A percentile compares a stretch with the other conserved stretches of the same genome.
These are phyloP conservation scores for Ceratosolen solmsi DNA, from an alignment of 1,140 invertebrate species.

Conservation along the genomic window DNA sequence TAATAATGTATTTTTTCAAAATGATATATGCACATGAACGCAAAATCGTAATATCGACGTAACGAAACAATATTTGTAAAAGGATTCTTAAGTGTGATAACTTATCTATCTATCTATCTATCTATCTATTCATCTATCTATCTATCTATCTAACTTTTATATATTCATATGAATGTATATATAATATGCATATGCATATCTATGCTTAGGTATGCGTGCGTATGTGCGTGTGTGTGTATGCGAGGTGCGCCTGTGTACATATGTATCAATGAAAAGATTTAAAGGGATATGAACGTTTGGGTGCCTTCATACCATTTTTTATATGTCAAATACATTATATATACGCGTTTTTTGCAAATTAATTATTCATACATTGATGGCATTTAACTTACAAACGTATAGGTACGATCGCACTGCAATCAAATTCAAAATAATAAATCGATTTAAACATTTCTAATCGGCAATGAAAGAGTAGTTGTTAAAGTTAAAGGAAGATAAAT, in stretches of 20 bases:
- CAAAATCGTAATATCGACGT: background rate
- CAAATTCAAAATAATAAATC: background rate
- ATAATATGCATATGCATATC: too few relatives aligned
- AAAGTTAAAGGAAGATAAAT: constrained; percentile 30
- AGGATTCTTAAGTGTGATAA: constrained; percentile 10
- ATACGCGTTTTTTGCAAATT: background rate
- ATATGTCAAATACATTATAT: background rate
- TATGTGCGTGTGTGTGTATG: too few relatives aligned
- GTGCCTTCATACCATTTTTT: constrained; percentile 24
- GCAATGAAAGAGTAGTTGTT: constrained; percentile 10
- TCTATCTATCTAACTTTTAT: constrained; percentile 5
- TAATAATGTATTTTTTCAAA: constrained; percentile 37
- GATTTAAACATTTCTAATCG: background rate
- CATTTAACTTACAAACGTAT: background rate
- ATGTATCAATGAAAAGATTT: too few relatives aligned
- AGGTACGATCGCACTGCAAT: background rate
- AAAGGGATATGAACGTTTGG: constrained; percentile 1
- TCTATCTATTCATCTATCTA: background rate
- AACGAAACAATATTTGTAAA: background rate
- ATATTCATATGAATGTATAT: background rate
- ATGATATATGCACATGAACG: background rate
- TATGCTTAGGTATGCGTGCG: background rate
- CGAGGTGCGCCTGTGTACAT: too few relatives aligned
- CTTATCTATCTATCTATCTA: background rate
- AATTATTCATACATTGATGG: background rate